Conservation (phyloP, 2,888 invertebrate genomes). For the Mythimna albipuncta region DNA sequence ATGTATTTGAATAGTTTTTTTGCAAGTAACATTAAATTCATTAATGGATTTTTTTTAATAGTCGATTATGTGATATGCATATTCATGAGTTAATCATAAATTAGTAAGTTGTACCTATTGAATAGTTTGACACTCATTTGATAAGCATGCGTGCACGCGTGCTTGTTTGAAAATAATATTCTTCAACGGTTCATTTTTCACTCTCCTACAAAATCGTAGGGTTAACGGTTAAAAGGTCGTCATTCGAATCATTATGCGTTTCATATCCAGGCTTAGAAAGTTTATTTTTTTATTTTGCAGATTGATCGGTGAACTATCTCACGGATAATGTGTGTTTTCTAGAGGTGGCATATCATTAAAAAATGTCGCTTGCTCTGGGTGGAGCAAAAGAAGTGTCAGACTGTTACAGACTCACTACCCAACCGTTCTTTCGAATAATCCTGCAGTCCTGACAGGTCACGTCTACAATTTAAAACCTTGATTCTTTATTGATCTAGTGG, state of each 20-base stretch:
- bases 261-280: no score
- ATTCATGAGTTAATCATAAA: slow-evolving; percentile 83
- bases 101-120: slow-evolving; percentile 52
- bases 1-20: slow-evolving; percentile 58
- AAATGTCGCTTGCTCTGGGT: no score
- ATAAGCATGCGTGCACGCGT: slow-evolving; percentile 11
- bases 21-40: slow-evolving; percentile 65
- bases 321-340: no score
- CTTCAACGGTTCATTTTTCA: neutral
- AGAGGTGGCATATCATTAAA: no score
- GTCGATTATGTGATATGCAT: slow-evolving; percentile 75
- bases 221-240: neutral
- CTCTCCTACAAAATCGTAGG: neutral
- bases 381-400: no score
- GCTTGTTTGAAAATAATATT: neutral
- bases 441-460: no score
- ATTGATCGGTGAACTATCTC: neutral
- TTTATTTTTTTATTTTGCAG: neutral
- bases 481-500: no score
- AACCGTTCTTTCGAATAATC: no score
- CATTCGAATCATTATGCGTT: neutral
- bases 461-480: no score
- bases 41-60: slow-evolving; percentile 39
- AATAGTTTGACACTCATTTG: slow-evolving; percentile 36
- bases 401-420: no score